Evolutionary conservation across 2,797 vertebrate genomes (phyloP).

Genomic region (Anguilla obscura): DNA sequence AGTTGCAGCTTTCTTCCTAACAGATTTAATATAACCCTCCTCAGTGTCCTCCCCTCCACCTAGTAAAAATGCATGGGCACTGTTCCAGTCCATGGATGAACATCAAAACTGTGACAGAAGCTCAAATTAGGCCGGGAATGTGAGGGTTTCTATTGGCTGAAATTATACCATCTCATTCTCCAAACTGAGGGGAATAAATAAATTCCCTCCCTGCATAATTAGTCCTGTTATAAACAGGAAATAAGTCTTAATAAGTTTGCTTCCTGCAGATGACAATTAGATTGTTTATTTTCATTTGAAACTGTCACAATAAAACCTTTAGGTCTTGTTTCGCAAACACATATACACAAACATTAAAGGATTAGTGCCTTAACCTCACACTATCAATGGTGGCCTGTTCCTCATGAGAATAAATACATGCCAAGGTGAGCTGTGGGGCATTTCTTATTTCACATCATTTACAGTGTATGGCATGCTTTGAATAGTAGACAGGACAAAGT

Average conservation of each 20-base stretch:
- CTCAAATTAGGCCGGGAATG: too few relatives aligned
- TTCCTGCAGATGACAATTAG: not conserved
- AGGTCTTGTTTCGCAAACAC: not conserved
- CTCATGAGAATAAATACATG: constrained; percentile 25
- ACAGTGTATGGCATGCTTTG: constrained; percentile 33
- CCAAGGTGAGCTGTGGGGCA: constrained; percentile 43
- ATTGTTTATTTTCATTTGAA: not conserved
- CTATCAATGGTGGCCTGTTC: not conserved
- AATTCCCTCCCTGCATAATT: not conserved
- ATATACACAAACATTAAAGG: not conserved
- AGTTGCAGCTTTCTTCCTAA: not conserved
- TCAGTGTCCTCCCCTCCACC: not conserved
- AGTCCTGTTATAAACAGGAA: too few relatives aligned
- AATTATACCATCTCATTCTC: too few relatives aligned
- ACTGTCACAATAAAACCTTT: not conserved
- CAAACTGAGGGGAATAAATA: too few relatives aligned
- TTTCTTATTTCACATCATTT: constrained; percentile 34
- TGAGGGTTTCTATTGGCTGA: too few relatives aligned
- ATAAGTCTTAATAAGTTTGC: not conserved
- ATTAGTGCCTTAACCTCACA: not conserved
- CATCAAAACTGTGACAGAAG: too few relatives aligned
- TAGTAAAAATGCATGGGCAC: not conserved
- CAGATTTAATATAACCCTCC: not conserved
- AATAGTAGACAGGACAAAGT: constrained; percentile 41
- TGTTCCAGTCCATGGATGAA: too few relatives aligned